Base-by-base conservation (phyloP, 1,140 invertebrate species). In the Procambarus virginalis region DNA sequence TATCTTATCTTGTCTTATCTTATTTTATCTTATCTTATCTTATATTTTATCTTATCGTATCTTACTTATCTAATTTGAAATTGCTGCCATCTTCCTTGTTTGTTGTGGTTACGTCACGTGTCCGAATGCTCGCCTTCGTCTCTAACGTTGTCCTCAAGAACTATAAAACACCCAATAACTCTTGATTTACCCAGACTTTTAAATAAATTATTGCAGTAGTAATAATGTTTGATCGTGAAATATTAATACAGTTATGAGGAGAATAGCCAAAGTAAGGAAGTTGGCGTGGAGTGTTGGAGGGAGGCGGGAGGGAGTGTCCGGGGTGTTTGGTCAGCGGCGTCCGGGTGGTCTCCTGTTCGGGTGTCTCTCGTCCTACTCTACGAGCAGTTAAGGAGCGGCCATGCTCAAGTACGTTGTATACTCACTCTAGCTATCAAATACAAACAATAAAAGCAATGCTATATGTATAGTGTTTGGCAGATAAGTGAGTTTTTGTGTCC, bases 341-440 rank as follows among this genome's bases (percentile, higher is more conserved):
- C 75, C 82, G n/a, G 82, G 82, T 75, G 82, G 70, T 75, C 68
- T 84, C 9, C 75, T 84, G 51, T n/a, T n/a, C n/a, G n/a, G n/a
- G n/a, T n/a, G n/a, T n/a, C n/a, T n/a, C n/a, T 84, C 82, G 22
- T 84, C 82, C 14, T 84, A 49, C 82, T 84, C 2, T 84, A 84
- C 34, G 82, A 84, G 48, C 82, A 84, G n/a, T 45, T 84, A n/a
- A 68, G 68, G 17, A 75, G 82, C 22, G 82, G 82, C 68, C 45
- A 84, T 70, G 82, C 82, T 51, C 82, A 84, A 22, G 82, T 75
- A 84, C 2, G 68, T 73, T 4, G 12, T 9, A 12, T 2, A 58
- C 34, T 58, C 2, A 58, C 12, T 58, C 55, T 12, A 58, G 55
- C 12, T 58, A 6, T 12, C 55, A 58, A 12, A 6, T 58, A 9